These are phyloP conservation scores for Mesoligia furuncula DNA, from an alignment of 2,888 invertebrate genomes.

Conservation along the genomic window DNA sequence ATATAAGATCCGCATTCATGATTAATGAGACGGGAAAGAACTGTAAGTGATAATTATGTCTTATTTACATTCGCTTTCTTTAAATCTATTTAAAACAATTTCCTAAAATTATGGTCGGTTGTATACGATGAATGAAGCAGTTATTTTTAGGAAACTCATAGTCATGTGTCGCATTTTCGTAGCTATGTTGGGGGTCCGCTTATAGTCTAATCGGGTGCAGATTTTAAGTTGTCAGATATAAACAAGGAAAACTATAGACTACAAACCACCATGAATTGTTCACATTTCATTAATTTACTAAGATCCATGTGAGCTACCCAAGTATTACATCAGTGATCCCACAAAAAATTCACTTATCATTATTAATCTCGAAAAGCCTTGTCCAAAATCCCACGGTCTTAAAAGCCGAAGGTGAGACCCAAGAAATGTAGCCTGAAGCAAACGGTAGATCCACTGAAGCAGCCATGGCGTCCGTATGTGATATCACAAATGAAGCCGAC, in stretches of 20 bases:
- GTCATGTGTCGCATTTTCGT: neutral
- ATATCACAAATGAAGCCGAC: slow-evolving; percentile 71
- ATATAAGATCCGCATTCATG: slow-evolving; percentile 37
- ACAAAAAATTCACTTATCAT: slow-evolving; percentile 77
- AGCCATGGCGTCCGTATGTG: slow-evolving; percentile 81
- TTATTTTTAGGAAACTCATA: neutral
- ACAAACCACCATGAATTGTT: neutral
- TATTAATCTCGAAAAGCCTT: slow-evolving; percentile 74
- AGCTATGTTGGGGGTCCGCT: neutral
- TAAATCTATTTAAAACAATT: slow-evolving; percentile 10
- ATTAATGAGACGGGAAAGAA: slow-evolving; percentile 43
- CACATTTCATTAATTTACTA: slow-evolving; percentile 19
- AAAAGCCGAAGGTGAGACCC: slow-evolving; percentile 85
- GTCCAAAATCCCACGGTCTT: slow-evolving; percentile 86
- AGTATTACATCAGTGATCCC: slow-evolving; percentile 31
- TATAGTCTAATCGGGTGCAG: neutral
- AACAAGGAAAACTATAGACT: neutral
- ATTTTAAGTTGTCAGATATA: neutral
- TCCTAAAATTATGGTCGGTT: slow-evolving; percentile 6
- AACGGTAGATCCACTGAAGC: slow-evolving; percentile 89
- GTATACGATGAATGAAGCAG: slow-evolving; percentile 15
- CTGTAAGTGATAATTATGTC: slow-evolving; percentile 48
- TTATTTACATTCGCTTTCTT: slow-evolving; percentile 35
- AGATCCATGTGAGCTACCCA: slow-evolving; percentile 9
- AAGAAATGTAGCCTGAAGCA: slow-evolving; percentile 86